These are phyloP conservation scores for Sebastes vulpes DNA, from an alignment of 2,797 vertebrate species.

Conservation along the genomic window DNA sequence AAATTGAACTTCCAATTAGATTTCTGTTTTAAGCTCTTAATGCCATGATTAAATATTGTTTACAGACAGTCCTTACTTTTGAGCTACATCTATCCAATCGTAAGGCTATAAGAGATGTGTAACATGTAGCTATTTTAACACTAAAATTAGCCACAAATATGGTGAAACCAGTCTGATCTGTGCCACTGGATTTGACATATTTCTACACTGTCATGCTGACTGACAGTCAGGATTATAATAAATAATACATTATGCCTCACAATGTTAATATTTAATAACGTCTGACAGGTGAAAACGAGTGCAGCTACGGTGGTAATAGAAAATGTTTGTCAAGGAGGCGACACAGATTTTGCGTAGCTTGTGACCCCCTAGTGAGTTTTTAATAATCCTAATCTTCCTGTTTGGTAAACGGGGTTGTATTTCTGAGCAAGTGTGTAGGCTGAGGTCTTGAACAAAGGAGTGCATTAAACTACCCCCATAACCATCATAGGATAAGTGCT, in stretches of 20 bases:
- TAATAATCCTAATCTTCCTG: conserved; percentile 37
- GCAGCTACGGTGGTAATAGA: background rate
- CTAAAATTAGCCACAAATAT: background rate
- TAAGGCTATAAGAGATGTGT: background rate
- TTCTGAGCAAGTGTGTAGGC: conserved; percentile 41
- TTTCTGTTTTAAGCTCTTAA: background rate
- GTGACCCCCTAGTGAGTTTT: conserved; percentile 6
- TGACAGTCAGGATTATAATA: background rate
- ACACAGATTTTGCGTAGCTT: background rate
- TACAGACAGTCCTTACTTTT: background rate
- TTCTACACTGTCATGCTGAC: background rate
- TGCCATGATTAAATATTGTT: background rate
- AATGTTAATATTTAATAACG: background rate
- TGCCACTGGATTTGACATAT: background rate
- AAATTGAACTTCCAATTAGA: background rate
- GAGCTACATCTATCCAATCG: background rate
- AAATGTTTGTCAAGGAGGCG: background rate
- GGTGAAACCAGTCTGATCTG: background rate
- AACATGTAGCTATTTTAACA: background rate
- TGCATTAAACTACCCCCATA: conserved; percentile 46
- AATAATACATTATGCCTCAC: background rate
- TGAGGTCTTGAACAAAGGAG: conserved; percentile 57
- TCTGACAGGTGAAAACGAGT: background rate
- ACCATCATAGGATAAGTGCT: conserved; percentile 68
- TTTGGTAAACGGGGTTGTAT: conserved; percentile 65